Evolutionary conservation across 2,888 invertebrate species (phyloP), one percentile per base, ranked within the genome.

Genomic region (Lasioglossum oenotherae): DNA sequence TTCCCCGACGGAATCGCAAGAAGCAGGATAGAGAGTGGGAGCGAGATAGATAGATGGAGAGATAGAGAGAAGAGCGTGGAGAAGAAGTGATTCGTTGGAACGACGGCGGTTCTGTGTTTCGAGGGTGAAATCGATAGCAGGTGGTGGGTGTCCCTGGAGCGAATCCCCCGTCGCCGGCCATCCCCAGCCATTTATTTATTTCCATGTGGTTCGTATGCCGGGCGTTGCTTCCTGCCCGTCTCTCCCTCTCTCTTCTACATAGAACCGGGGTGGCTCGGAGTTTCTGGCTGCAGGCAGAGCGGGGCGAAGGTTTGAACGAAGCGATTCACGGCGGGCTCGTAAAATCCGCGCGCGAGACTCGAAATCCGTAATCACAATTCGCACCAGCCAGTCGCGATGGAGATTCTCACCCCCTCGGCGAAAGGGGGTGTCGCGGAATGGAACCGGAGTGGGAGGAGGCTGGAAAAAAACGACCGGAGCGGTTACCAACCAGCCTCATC

Each of bases 131-230:
- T 86, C 84, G 84, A 81, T 84, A 86, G 78, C 77, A 71, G 84
- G 85, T 78, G 85, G 74, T 31, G 78, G 64, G 53, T n/a, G 57
- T 75, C 82, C 72, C 85, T 53, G 69, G 73, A 79, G 82, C 79
- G 74, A 78, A 82, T 53, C 44, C 64, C 72, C 69, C 69, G 69
- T 16, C 83, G 82, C 78, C 85, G 77, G 69, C 87, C 84, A 72
- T 86, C 90, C 89, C 83, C 67, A n/a, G 31, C 73, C 89, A 92
- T 93, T 93, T 93, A 93, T 93, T 93, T 93, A 93, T 93, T 93
- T 93, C 91, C 91, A 87, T 89, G 91, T 87, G 89, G 88, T 89
- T 88, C 87, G 90, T 89, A 91, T 90, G 89, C 89, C 86, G 86
- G 80, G 83, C 88, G 79, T 81, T 81, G 71, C 69, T 80, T 64